A percentile compares a stretch with the other conserved stretches of the same genome.
These are phyloP conservation scores for Pseudococcus jackbeardsleyi DNA, from an alignment of 2,888 invertebrate genomes.

Conservation along the genomic window DNA sequence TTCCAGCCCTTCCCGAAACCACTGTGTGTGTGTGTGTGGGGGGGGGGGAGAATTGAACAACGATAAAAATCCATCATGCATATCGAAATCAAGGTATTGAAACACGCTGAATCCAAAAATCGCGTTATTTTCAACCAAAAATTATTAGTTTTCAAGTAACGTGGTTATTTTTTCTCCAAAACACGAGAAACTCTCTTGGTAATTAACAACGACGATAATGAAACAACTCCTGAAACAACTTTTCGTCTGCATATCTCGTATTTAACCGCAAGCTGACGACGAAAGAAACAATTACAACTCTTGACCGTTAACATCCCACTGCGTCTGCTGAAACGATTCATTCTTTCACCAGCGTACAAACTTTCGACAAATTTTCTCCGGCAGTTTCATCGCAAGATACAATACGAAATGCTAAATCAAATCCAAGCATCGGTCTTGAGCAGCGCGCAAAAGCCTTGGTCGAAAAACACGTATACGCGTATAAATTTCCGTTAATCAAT, in stretches of 20 bases:
- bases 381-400: background rate
- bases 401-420: slow-evolving; percentile 7
- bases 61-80: background rate
- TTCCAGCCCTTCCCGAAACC: too few relatives aligned
- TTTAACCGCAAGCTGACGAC: background rate
- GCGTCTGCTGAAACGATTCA: background rate
- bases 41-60: background rate
- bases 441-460: background rate
- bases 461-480: slow-evolving; percentile 20
- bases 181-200: background rate
- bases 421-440: background rate
- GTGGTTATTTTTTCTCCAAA: too few relatives aligned
- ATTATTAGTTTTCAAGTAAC: background rate
- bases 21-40: too few relatives aligned
- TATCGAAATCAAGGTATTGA: background rate
- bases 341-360: background rate
- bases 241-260: background rate
- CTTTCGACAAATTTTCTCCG: background rate
- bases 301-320: background rate
- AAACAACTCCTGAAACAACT: background rate
- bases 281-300: slow-evolving; percentile 14
- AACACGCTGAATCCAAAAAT: background rate
- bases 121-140: background rate
- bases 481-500: slow-evolving; percentile 47
- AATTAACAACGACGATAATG: background rate